These are phyloP conservation scores for Vulpes vulpes DNA, from an alignment of 2,113 vertebrate species.

Conservation along the genomic window DNA sequence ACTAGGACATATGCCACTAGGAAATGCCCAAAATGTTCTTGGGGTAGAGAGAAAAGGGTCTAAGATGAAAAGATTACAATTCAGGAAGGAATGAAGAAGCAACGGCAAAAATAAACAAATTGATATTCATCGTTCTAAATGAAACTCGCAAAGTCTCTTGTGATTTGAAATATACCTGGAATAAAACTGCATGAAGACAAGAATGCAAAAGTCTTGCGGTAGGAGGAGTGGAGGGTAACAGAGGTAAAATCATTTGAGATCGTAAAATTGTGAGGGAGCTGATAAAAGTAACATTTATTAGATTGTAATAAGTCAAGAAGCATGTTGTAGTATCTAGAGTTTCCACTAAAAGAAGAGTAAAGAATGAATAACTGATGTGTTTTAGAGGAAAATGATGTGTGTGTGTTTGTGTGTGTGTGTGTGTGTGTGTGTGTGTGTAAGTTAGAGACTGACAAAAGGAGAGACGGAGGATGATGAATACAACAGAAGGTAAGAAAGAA, in stretches of 20 bases:
- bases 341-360: not conserved
- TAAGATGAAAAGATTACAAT: not conserved
- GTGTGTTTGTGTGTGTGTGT: not conserved
- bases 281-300: not conserved
- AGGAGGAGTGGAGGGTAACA: not conserved
- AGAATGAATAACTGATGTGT: not conserved
- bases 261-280: not conserved
- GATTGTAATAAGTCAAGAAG: not conserved
- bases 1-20: not conserved
- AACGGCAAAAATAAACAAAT: not conserved
- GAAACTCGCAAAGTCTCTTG: not conserved
- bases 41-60: not conserved
- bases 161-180: not conserved
- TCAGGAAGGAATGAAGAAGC: not conserved
- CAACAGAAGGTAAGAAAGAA: not conserved
- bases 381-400: not conserved
- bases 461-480: not conserved
- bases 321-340: not conserved
- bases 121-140: not conserved
- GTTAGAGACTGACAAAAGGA: not conserved
- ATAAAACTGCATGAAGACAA: not conserved
- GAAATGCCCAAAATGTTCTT: not conserved
- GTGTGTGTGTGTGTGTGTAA: not conserved
- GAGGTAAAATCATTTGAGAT: not conserved
- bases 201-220: not conserved